Evolutionary conservation across 2,113 vertebrate genomes (phyloP).

Genomic region (Podarcis raffonei): DNA sequence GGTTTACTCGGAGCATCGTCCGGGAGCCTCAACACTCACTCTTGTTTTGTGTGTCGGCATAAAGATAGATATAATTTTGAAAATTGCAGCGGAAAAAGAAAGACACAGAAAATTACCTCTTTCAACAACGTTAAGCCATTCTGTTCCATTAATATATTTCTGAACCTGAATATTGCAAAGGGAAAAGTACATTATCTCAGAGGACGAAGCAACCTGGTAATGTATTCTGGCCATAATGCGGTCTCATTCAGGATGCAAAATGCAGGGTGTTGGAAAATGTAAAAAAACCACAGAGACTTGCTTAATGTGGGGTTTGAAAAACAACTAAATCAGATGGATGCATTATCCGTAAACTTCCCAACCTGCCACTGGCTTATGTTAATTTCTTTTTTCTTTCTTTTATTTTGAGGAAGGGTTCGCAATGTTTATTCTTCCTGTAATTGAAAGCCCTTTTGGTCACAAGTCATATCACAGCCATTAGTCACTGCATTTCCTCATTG

Average conservation of each 20-base stretch:
- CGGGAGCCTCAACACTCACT: neutral
- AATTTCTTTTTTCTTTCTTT: neutral
- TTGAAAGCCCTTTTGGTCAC: neutral
- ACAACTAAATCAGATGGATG: slow-evolving; percentile 16
- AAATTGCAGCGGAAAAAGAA: neutral
- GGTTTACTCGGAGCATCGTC: neutral
- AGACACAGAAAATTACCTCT: slow-evolving; percentile 15
- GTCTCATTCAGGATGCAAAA: slow-evolving; percentile 17
- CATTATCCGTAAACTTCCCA: slow-evolving; percentile 19
- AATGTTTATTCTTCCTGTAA: neutral
- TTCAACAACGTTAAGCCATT: slow-evolving; percentile 12
- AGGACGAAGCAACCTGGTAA: neutral
- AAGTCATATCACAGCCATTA: neutral
- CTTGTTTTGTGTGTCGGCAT: neutral
- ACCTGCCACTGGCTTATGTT: neutral
- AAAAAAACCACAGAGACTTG: neutral
- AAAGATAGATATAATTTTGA: slow-evolving; percentile 1
- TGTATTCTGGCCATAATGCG: slow-evolving; percentile 20
- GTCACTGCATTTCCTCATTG: neutral
- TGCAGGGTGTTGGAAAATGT: neutral
- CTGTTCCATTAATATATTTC: slow-evolving; percentile 31
- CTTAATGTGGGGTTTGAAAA: slow-evolving; percentile 30
- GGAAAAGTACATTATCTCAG: slow-evolving; percentile 12
- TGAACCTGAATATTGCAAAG: slow-evolving; percentile 13
- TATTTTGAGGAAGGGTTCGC: neutral